Conservation (phyloP, 2,113 vertebrate genomes). For the Podiceps cristatus region DNA sequence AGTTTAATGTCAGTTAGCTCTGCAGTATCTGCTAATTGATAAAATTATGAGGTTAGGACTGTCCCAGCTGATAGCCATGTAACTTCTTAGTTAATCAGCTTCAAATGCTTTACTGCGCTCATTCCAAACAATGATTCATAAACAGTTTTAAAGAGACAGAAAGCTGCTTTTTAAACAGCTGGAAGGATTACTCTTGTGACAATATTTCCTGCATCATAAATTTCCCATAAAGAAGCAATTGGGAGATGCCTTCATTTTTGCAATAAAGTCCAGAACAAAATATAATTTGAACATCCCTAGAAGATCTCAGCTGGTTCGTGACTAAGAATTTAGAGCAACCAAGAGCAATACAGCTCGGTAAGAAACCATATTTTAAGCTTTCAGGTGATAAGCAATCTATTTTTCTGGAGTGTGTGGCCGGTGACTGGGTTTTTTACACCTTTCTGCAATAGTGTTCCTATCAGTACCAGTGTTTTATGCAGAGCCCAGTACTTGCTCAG, state of each 20-base stretch:
- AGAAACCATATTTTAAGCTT: background rate
- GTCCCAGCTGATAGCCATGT: background rate
- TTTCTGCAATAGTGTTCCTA: background rate
- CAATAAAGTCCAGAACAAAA: background rate
- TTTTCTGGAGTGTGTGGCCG: background rate
- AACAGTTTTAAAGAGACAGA: background rate
- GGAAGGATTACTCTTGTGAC: background rate
- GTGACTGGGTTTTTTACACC: background rate
- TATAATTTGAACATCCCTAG: background rate
- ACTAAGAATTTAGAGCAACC: background rate
- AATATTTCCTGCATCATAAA: background rate
- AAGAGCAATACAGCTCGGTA: background rate
- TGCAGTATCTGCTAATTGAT: background rate
- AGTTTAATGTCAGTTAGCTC: background rate
- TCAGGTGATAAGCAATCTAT: background rate
- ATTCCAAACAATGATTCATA: slow-evolving; percentile 6
- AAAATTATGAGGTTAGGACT: background rate
- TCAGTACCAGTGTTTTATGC: background rate
- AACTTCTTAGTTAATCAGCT: background rate
- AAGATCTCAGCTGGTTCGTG: background rate
- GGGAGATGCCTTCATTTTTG: background rate
- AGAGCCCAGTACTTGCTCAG: background rate
- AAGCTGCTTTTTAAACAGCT: background rate
- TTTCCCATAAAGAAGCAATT: background rate
- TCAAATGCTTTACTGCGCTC: background rate